Evolutionary conservation across 2,113 vertebrate genomes (phyloP).

Genomic region (Antigone vipio): DNA sequence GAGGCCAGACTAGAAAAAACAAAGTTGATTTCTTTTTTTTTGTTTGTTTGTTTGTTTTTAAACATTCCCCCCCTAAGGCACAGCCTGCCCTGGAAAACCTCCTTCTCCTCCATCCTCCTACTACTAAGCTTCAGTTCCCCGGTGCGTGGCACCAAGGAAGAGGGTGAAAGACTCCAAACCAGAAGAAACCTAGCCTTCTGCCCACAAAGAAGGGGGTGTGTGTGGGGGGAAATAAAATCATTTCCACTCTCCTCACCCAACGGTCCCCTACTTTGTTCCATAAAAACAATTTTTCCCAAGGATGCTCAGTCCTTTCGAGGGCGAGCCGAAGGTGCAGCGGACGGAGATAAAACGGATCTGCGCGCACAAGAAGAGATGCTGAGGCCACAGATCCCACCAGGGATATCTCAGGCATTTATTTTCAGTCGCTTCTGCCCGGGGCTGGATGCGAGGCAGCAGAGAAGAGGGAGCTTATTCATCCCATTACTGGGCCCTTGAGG

Average conservation of each 20-base stretch:
- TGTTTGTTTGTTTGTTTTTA: too few relatives aligned
- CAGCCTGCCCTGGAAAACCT: background rate
- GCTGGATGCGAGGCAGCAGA: background rate
- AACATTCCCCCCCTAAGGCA: background rate
- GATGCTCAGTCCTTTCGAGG: fast-evolving
- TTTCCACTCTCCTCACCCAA: background rate
- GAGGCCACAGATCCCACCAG: background rate
- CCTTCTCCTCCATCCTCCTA: background rate
- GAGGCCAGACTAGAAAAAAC: background rate
- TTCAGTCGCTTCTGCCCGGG: background rate
- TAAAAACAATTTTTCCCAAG: background rate
- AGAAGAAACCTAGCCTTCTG: background rate
- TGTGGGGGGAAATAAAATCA: background rate
- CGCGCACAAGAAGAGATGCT: fast-evolving
- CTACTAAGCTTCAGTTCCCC: background rate
- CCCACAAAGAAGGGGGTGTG: too few relatives aligned
- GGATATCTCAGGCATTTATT: background rate
- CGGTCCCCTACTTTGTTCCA: background rate
- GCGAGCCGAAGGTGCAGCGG: fast-evolving
- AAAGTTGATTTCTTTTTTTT: background rate
- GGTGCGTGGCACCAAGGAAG: fast-evolving
- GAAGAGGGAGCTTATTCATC: conserved; percentile 7
- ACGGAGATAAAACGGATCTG: background rate
- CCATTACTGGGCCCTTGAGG: conserved; percentile 4
- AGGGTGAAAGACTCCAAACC: background rate